These are phyloP conservation scores for Amblyopsis hoosieri DNA, from an alignment of 2,797 vertebrate species.

Conservation along the genomic window DNA sequence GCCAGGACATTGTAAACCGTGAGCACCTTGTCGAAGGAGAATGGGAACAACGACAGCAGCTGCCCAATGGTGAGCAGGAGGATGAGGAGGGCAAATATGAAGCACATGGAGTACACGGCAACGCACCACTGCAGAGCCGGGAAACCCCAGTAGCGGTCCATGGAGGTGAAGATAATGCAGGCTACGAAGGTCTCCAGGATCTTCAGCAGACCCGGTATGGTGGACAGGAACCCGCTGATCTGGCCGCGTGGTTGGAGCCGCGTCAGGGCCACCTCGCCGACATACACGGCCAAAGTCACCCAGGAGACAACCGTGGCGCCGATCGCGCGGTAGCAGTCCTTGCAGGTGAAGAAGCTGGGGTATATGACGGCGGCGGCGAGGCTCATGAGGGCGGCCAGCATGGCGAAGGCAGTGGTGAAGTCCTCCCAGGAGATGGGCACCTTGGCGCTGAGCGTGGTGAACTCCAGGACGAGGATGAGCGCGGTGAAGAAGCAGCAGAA, in stretches of 20 bases:
- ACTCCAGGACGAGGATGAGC: slow-evolving; percentile 82
- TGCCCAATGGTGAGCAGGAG: slow-evolving; percentile 77
- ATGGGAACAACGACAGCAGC: slow-evolving; percentile 66
- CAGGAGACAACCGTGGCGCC: slow-evolving; percentile 78
- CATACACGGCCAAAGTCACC: slow-evolving; percentile 76
- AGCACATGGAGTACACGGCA: slow-evolving; percentile 85
- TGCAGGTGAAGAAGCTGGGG: slow-evolving; percentile 70
- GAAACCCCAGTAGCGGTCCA: slow-evolving; percentile 6
- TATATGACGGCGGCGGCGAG: slow-evolving; percentile 82
- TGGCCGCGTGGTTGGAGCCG: slow-evolving; percentile 71
- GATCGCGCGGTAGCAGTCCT: slow-evolving; percentile 45
- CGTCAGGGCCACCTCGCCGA: slow-evolving; percentile 75
- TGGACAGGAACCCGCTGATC: slow-evolving; percentile 85
- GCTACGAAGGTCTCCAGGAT: slow-evolving; percentile 85
- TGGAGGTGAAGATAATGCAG: slow-evolving; percentile 83
- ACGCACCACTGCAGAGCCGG: slow-evolving; percentile 81
- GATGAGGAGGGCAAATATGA: slow-evolving; percentile 81
- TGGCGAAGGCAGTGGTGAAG: slow-evolving; percentile 84
- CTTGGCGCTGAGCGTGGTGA: slow-evolving; percentile 67
- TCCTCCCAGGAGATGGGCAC: slow-evolving; percentile 87
- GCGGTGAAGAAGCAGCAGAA: slow-evolving; percentile 82
- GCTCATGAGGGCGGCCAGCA: slow-evolving; percentile 83
- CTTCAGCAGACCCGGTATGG: slow-evolving; percentile 84
- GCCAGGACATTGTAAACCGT: slow-evolving; percentile 79
- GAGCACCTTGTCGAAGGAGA: slow-evolving; percentile 75